Evolutionary conservation across 2,797 vertebrate genomes (phyloP), one percentile per base, ranked within the genome.

Genomic region (Simalia tracyae): DNA sequence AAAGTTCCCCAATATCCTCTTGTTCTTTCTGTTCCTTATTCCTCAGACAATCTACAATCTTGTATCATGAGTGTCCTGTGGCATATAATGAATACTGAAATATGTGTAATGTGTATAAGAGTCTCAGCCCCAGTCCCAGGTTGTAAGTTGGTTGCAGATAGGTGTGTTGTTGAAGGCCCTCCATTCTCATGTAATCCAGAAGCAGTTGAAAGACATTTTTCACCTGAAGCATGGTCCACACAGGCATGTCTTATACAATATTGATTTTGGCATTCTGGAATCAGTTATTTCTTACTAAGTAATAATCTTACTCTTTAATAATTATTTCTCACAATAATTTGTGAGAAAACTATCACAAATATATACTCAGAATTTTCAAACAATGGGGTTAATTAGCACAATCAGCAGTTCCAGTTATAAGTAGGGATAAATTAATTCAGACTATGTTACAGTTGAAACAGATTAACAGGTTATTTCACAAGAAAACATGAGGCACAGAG

Each of bases 1-100:
- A 92, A 92, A 87, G 89, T 81, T 54, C 57, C 89, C 57, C n/a
- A 87, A 63, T 87, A 90, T 90, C 4, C 46, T 68, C 68, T 87
- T 90, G 42, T 90, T 90, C 66, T 72, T 90, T 36, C 42, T 64
- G 24, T n/a, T 92, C 54, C 59, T 36, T 11, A 81, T 63, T 87
- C 59, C 57, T 42, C 31, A 87, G 63, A 64, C 57, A 90, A 54
- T 3, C 9, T 54, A 76, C 22, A 54, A 46, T 64, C 42, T 90
- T 81, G 64, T 15, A 89, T 26, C 56, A 68, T 56, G 42, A 86
- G 87, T 95, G 84, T 93, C 93, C 94, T 94, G n/a, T 89, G 95
- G 86, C 89, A 24, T 91, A 76, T 6, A 90, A 91, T 0, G 0
- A 59, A 95, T 94, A 68, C 76, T 95, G 60, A 93, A 95, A 91